Evolutionary conservation across 2,888 invertebrate species (phyloP).

Genomic region (Latrodectus elegans): DNA sequence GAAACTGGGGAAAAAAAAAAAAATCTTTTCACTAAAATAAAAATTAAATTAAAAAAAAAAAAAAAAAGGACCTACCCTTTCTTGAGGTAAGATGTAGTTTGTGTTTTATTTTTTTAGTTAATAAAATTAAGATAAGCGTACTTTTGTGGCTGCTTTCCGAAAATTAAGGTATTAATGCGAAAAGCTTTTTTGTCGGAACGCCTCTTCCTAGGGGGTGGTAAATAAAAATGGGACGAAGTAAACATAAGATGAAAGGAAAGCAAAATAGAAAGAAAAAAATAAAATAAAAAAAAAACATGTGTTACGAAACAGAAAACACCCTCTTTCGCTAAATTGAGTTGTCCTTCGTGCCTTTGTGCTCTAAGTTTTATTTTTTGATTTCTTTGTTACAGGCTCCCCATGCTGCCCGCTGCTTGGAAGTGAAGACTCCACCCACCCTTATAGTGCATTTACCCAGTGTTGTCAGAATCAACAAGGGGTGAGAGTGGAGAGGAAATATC

Average conservation of each 20-base stretch:
- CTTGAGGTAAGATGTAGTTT: neutral
- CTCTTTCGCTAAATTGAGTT: slow-evolving; percentile 42
- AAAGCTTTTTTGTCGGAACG: too few relatives aligned
- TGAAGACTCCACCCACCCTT: slow-evolving; percentile 52
- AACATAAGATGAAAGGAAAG: neutral
- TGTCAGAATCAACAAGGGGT: neutral
- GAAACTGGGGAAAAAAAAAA: neutral
- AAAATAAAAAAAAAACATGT: neutral
- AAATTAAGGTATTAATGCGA: neutral
- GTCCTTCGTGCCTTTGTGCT: slow-evolving; percentile 30
- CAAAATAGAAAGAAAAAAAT: neutral
- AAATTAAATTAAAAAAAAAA: neutral
- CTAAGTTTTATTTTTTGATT: slow-evolving; percentile 15
- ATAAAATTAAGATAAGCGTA: neutral
- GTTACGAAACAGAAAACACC: neutral
- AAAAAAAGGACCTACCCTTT: neutral
- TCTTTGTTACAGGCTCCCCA: slow-evolving; percentile 31
- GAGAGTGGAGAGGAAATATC: slow-evolving; percentile 11
- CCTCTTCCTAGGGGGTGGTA: too few relatives aligned
- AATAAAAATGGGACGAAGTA: too few relatives aligned
- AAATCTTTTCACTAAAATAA: neutral
- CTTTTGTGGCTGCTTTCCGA: neutral
- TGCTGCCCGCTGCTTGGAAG: slow-evolving; percentile 11
- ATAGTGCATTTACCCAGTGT: slow-evolving; percentile 37
- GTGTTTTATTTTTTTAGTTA: neutral